Percentiles rank a stretch among this genome's conserved stretches.
Evolutionary conservation across 2,113 vertebrate genomes (phyloP).

Genomic region (Naja naja): DNA sequence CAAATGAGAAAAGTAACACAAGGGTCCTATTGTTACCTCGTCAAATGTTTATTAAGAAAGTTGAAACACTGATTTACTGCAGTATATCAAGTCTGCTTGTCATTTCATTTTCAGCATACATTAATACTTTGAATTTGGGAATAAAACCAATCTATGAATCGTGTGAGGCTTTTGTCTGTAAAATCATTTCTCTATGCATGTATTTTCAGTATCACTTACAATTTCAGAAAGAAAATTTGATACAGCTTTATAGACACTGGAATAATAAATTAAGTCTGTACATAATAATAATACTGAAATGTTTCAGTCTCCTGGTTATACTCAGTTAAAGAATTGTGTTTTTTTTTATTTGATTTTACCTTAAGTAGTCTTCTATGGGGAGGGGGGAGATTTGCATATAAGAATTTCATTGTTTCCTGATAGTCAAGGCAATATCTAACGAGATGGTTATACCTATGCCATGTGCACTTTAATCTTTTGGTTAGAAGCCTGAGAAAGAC

Average conservation of each 20-base stretch:
- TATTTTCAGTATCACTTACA: constrained; percentile 2
- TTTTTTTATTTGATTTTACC: constrained; percentile 19
- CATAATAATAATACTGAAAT: constrained; percentile 10
- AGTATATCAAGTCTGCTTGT: constrained; percentile 36
- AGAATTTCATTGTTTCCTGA: neutral
- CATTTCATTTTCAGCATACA: constrained; percentile 41
- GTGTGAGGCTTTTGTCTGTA: constrained; percentile 35
- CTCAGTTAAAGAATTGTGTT: constrained; percentile 28
- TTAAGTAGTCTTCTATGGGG: constrained; percentile 2
- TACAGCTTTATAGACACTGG: constrained; percentile 1
- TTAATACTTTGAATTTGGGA: constrained; percentile 46
- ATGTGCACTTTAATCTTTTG: neutral
- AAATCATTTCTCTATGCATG: constrained; percentile 20
- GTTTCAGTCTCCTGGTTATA: constrained; percentile 29
- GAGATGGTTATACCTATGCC: neutral
- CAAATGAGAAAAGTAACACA: constrained; percentile 24
- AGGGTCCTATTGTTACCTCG: constrained; percentile 31
- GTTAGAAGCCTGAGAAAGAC: neutral
- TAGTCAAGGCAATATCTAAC: neutral
- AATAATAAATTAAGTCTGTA: constrained; percentile 40
- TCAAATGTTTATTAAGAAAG: constrained; percentile 37
- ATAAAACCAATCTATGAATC: constrained; percentile 37
- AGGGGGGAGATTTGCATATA: neutral
- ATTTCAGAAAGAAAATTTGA: constrained; percentile 43
- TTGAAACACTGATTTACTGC: constrained; percentile 2